Base-by-base conservation (phyloP, 2,888 invertebrate species). In the Labia minor region DNA sequence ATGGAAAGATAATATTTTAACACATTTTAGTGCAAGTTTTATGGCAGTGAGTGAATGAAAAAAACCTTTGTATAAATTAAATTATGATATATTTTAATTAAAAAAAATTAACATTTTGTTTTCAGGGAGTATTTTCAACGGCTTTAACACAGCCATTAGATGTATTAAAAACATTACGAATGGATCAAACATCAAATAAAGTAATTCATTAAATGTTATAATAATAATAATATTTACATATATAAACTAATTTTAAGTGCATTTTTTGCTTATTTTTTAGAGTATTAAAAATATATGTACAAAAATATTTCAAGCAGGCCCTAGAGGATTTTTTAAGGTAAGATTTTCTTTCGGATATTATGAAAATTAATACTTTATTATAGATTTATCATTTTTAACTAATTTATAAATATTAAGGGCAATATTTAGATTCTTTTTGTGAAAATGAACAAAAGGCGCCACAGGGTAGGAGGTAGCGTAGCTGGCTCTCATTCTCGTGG, bases 71-170 rank as follows among this genome's bases (percentile, higher is more conserved):
- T 26, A 26, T 6, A 26, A 26, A 26, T 6, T 26, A 8, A 8
- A 26, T 26, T 26, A 3, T 6, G 8, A 26, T 26, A 26, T 26
- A 26, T 8, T 26, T 26, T 26, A 6, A 8, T 6, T 6, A 26
- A 26, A 26, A 3, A 26, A 26, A 18, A 37, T 62, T 26, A 26
- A 26, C 26, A 26, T 8, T 68, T 69, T 66, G 70, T 77, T 79
- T 72, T 3, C 77, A 95, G 94, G 95, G 94, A 68, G 91, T 85
- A 21, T 86, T 93, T 70, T 95, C 95, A 1, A 95, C 95, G 62
- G 88, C 93, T 26, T 78, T 99, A 73, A 98, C 98, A 0, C 97
- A 98, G 79, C 99, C 99, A 1, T 81, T 99, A 71, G 98, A 98
- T 79, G 98, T 99, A 8, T 81, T 99, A 71, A 99, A 99, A 79